Conservation (phyloP, 1,140 invertebrate genomes). For the Scaptodrosophila lebanonensis region DNA sequence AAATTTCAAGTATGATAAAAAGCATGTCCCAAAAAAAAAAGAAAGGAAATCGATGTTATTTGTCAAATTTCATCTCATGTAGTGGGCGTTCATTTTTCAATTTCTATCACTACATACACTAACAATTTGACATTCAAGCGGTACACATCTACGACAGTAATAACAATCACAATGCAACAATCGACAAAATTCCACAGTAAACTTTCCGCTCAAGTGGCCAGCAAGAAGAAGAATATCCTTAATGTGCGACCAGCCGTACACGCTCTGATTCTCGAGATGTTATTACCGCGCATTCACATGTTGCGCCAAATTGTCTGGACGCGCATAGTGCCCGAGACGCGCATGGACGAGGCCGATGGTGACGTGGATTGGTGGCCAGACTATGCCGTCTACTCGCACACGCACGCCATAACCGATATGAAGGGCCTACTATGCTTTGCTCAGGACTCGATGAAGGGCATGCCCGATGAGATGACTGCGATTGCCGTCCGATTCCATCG, state of each 20-base stretch:
- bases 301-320: slow-evolving; percentile 9
- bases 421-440: slow-evolving; percentile 32
- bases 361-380: slow-evolving; percentile 42
- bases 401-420: slow-evolving; percentile 34
- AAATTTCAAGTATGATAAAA: too few species aligned
- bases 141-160: too few species aligned
- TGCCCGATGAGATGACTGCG: slow-evolving; percentile 18
- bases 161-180: too few species aligned
- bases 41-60: too few species aligned
- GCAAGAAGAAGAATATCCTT: background rate
- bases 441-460: slow-evolving; percentile 3
- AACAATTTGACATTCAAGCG: too few species aligned
- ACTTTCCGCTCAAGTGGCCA: too few species aligned
- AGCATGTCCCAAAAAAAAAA: too few species aligned
- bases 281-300: slow-evolving; percentile 16
- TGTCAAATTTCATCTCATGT: too few species aligned
- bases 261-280: slow-evolving; percentile 23
- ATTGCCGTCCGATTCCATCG: slow-evolving; percentile 15
- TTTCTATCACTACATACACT: too few species aligned
- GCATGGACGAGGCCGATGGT: slow-evolving; percentile 5
- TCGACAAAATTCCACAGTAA: too few species aligned
- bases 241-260: slow-evolving; percentile 4
- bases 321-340: slow-evolving; percentile 9
- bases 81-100: too few species aligned
- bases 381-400: slow-evolving; percentile 17